Percentiles rank a stretch among this genome's conserved stretches.
These are phyloP conservation scores for Microctonus brassicae DNA, from an alignment of 2,888 invertebrate species.

Conservation along the genomic window DNA sequence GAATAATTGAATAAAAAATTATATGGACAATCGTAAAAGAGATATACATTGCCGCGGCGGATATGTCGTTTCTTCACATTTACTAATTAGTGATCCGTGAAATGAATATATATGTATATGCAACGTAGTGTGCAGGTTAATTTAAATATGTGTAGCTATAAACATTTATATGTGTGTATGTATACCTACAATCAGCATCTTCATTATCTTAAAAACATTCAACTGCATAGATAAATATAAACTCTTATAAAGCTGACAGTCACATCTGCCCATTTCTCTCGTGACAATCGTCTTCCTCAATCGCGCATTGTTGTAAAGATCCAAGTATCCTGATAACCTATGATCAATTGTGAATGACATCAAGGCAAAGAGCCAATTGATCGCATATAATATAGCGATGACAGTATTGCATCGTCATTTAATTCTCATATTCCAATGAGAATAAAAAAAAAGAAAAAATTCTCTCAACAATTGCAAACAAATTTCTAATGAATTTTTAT, in stretches of 20 bases:
- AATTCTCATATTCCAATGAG: background rate
- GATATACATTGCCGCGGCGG: slow-evolving; percentile 21
- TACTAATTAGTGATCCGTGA: slow-evolving; percentile 21
- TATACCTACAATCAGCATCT: background rate
- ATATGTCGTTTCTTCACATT: slow-evolving; percentile 9
- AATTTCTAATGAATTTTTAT: too few species aligned
- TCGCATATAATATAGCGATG: slow-evolving; percentile 2
- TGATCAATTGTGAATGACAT: background rate
- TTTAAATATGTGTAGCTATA: background rate
- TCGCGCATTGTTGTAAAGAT: slow-evolving; percentile 4
- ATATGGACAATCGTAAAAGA: slow-evolving; percentile 23
- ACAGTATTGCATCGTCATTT: slow-evolving; percentile 22
- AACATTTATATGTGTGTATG: background rate
- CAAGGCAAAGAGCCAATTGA: background rate
- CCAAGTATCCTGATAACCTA: slow-evolving; percentile 5
- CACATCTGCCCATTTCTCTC: background rate
- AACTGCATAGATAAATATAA: too few species aligned
- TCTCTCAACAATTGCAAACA: too few species aligned
- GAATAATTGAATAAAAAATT: background rate
- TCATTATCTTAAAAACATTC: too few species aligned
- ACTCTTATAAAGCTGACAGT: background rate
- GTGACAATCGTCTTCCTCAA: slow-evolving; percentile 19
- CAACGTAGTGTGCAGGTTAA: background rate
- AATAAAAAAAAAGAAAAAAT: background rate
- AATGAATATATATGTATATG: background rate